Conservation (phyloP, 2,113 vertebrate species). For the Carettochelys insculpta region DNA sequence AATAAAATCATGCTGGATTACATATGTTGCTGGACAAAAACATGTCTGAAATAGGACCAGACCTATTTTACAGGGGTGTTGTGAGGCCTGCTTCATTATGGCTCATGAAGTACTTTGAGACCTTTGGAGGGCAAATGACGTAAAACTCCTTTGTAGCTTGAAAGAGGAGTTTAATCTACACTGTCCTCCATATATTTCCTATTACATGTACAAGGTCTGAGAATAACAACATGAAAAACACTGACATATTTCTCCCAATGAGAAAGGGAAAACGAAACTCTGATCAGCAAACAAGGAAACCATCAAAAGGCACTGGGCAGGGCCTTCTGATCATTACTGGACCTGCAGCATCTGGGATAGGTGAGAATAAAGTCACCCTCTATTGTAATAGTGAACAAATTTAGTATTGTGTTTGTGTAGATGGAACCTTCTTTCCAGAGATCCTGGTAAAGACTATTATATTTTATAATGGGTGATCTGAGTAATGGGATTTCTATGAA, state of each 20-base stretch:
- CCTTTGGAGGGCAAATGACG: not conserved
- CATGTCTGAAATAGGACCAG: no score
- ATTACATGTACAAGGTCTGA: not conserved
- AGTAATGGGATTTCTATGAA: not conserved
- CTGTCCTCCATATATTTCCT: not conserved
- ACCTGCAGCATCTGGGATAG: not conserved
- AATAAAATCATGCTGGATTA: no score
- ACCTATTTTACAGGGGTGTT: no score
- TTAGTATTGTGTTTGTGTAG: not conserved
- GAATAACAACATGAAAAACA: not conserved
- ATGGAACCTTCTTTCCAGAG: not conserved
- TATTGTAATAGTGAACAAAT: not conserved
- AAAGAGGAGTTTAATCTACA: not conserved
- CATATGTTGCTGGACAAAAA: no score
- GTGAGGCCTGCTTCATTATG: not conserved
- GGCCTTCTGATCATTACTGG: not conserved
- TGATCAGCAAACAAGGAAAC: not conserved
- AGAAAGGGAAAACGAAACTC: no score
- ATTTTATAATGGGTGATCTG: not conserved
- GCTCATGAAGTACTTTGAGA: not conserved
- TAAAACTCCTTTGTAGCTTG: not conserved
- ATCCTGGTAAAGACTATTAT: fast-evolving
- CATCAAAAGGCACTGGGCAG: not conserved
- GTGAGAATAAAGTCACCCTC: not conserved
- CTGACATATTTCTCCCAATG: not conserved